A percentile compares a stretch with the other conserved stretches of the same genome.
These are phyloP conservation scores for Pollenia angustigena DNA, from an alignment of 2,888 invertebrate genomes.

Conservation along the genomic window DNA sequence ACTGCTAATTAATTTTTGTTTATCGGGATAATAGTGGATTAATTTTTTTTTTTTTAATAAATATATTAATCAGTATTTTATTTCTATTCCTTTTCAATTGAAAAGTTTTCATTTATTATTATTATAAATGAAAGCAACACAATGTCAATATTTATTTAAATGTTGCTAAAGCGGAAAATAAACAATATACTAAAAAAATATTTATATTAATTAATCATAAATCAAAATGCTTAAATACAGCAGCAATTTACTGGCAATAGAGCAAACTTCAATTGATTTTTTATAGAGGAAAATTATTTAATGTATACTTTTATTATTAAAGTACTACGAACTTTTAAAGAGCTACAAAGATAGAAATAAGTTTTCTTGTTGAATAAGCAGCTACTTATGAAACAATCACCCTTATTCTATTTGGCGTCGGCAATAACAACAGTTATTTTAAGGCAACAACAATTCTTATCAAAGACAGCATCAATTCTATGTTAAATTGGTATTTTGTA, in stretches of 20 bases:
- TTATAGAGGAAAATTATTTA: neutral
- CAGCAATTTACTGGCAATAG: neutral
- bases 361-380: too few relatives aligned
- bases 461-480: too few relatives aligned
- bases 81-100: conserved; percentile 4
- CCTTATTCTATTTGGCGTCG: too few relatives aligned
- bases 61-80: neutral
- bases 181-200: conserved; percentile 28
- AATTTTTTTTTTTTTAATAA: conserved; percentile 9
- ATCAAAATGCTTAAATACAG: conserved; percentile 25
- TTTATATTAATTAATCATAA: conserved; percentile 47
- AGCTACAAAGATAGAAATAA: too few relatives aligned
- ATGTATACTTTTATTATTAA: too few relatives aligned
- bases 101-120: neutral
- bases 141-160: conserved; percentile 26
- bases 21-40: conserved; percentile 15
- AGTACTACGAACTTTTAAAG: too few relatives aligned
- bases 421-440: too few relatives aligned
- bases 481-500: too few relatives aligned
- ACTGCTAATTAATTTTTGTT: conserved; percentile 39
- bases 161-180: conserved; percentile 23
- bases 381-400: too few relatives aligned
- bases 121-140: conserved; percentile 6
- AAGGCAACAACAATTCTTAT: too few relatives aligned
- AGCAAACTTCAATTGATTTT: neutral